Evolutionary conservation across 2,797 vertebrate species (phyloP).

Genomic region (Macropus fuliginosus): DNA sequence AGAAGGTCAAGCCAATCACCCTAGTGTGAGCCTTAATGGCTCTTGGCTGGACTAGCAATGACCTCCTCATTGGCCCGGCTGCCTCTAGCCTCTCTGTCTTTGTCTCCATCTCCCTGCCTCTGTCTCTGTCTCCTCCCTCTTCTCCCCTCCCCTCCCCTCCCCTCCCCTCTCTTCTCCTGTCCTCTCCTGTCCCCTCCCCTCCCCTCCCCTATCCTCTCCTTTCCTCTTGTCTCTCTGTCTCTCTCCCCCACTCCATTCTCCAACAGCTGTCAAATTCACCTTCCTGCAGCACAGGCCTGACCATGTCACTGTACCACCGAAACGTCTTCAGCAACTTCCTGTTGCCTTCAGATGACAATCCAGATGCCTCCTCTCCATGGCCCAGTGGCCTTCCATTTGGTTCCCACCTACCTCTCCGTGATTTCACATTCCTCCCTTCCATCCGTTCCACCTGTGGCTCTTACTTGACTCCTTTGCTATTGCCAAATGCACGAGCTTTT

Average conservation of each 20-base stretch:
- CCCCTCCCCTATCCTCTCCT: background rate
- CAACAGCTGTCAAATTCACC: background rate
- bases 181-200: background rate
- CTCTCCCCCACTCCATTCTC: background rate
- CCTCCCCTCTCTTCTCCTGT: background rate
- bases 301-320: background rate
- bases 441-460: background rate
- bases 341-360: background rate
- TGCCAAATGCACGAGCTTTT: background rate
- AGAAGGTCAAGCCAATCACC: no score
- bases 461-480: background rate
- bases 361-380: background rate
- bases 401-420: background rate
- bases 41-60: no score
- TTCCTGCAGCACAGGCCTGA: slow-evolving; percentile 17
- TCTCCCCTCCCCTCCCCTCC: background rate
- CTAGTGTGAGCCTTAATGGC: no score
- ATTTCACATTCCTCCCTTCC: background rate
- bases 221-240: background rate
- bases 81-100: no score
- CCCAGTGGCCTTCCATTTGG: background rate
- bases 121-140: no score
- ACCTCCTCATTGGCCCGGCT: no score
- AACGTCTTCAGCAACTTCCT: background rate
- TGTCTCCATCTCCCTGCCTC: no score